A percentile compares a stretch with the other conserved stretches of the same genome.
Evolutionary conservation across 2,797 vertebrate species (phyloP).

Genomic region (Cheirogaleus major): DNA sequence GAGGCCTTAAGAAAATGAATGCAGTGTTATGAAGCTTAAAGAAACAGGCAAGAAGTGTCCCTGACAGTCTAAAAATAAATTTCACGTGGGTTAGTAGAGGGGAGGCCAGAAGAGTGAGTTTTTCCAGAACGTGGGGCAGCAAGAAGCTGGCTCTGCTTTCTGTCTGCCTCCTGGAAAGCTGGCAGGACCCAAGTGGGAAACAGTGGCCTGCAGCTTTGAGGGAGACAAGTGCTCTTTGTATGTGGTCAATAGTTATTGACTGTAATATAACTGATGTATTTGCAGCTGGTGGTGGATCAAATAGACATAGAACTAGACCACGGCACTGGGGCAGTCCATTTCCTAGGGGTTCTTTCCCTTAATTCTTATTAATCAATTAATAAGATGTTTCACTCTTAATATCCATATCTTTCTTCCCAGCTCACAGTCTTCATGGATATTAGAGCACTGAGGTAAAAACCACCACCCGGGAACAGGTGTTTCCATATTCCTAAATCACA

Average conservation of each 20-base stretch:
- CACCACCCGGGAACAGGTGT: constrained; percentile 66
- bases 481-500: constrained; percentile 67
- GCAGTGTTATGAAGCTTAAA: background rate
- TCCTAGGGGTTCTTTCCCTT: background rate
- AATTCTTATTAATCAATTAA: constrained; percentile 4
- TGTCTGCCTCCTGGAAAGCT: background rate
- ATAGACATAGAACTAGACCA: background rate
- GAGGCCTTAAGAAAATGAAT: background rate
- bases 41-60: background rate
- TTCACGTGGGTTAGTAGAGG: background rate
- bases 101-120: background rate
- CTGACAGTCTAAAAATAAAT: background rate
- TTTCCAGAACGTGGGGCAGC: background rate
- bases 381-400: background rate
- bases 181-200: background rate
- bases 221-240: background rate
- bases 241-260: background rate
- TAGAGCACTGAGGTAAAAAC: constrained; percentile 7
- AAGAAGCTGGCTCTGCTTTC: background rate
- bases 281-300: background rate
- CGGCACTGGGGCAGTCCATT: background rate
- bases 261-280: background rate
- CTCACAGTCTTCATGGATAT: background rate
- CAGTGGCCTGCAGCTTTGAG: background rate
- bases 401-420: background rate